These are phyloP conservation scores for Orestias chungarensis DNA, from an alignment of 2,797 vertebrate genomes.

Conservation along the genomic window DNA sequence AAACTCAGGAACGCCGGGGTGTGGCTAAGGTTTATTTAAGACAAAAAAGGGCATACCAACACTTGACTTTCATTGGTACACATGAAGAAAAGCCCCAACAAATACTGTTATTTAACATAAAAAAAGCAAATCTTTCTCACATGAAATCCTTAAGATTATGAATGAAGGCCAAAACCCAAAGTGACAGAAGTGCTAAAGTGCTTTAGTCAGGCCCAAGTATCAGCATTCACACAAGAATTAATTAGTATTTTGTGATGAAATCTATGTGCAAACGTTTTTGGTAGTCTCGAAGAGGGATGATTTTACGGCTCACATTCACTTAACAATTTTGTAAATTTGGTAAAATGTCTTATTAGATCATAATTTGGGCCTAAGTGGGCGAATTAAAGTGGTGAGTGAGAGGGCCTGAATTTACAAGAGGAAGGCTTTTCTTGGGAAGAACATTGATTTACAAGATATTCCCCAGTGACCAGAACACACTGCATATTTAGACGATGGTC, in stretches of 20 bases:
- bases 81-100: background rate
- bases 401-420: background rate
- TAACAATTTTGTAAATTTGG: slow-evolving; percentile 45
- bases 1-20: slow-evolving; percentile 28
- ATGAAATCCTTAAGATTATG: background rate
- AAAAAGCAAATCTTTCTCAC: background rate
- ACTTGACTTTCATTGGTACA: slow-evolving; percentile 3
- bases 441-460: background rate
- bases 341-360: slow-evolving; percentile 33
- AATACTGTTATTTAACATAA: background rate
- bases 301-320: slow-evolving; percentile 61
- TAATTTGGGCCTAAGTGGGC: slow-evolving; percentile 27
- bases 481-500: slow-evolving; percentile 1
- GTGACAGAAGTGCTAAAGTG: background rate
- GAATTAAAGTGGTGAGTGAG: slow-evolving; percentile 36
- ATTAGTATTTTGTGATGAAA: slow-evolving; percentile 28
- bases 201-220: slow-evolving; percentile 8
- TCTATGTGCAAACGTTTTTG: background rate
- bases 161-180: background rate
- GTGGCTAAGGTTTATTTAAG: slow-evolving; percentile 37
- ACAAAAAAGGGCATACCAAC: slow-evolving; percentile 18
- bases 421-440: slow-evolving; percentile 6
- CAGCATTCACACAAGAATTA: slow-evolving; percentile 9
- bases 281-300: slow-evolving; percentile 60
- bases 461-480: background rate